These are phyloP conservation scores for Sebastes alutus DNA, from an alignment of 2,797 vertebrate genomes.

Conservation along the genomic window DNA sequence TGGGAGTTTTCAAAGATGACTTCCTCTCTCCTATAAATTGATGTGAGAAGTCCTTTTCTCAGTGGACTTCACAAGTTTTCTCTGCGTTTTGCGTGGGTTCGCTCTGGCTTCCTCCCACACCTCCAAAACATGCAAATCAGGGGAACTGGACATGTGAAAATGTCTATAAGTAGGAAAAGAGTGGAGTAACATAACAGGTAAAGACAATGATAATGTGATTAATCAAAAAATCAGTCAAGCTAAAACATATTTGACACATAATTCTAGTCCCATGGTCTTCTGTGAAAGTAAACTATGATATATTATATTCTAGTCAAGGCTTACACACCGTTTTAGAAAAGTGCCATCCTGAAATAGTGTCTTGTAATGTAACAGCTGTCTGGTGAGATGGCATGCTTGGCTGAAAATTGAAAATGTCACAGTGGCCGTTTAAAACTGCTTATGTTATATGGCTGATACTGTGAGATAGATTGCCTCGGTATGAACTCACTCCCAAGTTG, in stretches of 20 bases:
- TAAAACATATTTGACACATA: not conserved
- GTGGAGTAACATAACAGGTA: not conserved
- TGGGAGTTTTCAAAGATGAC: conserved; percentile 32
- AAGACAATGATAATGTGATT: not conserved
- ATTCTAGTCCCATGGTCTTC: not conserved
- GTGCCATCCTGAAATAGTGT: conserved; percentile 32
- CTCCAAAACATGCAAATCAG: not conserved
- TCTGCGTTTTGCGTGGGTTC: not conserved
- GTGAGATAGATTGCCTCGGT: conserved; percentile 39
- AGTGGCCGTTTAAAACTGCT: conserved; percentile 45
- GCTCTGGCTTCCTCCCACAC: not conserved
- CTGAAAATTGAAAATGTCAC: conserved; percentile 63
- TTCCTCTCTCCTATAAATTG: conserved; percentile 1
- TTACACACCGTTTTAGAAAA: conserved; percentile 31
- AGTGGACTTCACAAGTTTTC: not conserved
- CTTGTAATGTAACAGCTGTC: conserved; percentile 55
- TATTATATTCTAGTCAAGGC: conserved; percentile 17
- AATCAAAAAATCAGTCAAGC: not conserved
- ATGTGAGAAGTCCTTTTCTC: not conserved
- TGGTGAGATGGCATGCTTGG: conserved; percentile 41
- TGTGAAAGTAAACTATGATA: conserved; percentile 6
- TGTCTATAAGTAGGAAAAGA: not conserved
- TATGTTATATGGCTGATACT: conserved; percentile 38
- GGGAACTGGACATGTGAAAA: not conserved
- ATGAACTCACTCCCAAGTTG: conserved; percentile 49